Evolutionary conservation across 2,888 invertebrate genomes (phyloP), one percentile per base, ranked within the genome.

Genomic region (Nematopogon swammerdamellus): DNA sequence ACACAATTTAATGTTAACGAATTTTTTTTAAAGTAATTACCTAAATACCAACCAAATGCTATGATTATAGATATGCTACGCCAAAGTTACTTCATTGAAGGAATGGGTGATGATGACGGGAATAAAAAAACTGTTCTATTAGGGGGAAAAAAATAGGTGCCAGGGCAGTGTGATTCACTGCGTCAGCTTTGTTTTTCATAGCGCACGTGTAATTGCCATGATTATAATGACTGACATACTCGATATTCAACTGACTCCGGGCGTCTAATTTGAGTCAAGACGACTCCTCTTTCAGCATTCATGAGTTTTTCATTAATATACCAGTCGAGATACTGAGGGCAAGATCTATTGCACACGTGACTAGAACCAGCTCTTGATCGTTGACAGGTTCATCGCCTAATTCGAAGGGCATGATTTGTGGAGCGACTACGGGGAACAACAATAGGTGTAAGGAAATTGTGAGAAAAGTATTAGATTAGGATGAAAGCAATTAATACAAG

Each of bases 291-390:
- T 52, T 72, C 72, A 55, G 79, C 81, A 57, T 73, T 79, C 55
- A 81, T 59, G 18, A 62, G 56, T 52, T 65, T 64, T 49, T 68
- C 73, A 56, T 83, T 80, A 59, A 85, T 82, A 55, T 75, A 84
- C 92, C 92, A 92, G 47, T 81, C 80, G 52, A n/a, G n/a, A 93
- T 88, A 56, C 83, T 82, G 51, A 93, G 75, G 10, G 92, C 92
- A 54, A 86, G 68, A 66, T 93, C 92, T 29, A n/a, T n/a, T n/a
- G n/a, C n/a, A 65, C 91, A 92, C 49, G 83, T 83, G 16, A 85
- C 83, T 18, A 87, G 86, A 29, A 85, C 83, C 70, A 84, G 81
- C 60, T 88, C 87, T 56, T 86, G 82, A 56, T 86, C 85, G 61
- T 88, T 86, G 52, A 86, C 80, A 49, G 84, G 82, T 54, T 86